phyloP scores from a whole-genome alignment of 2,888 invertebrate genomes.

The Heliconius cydno region DNA sequence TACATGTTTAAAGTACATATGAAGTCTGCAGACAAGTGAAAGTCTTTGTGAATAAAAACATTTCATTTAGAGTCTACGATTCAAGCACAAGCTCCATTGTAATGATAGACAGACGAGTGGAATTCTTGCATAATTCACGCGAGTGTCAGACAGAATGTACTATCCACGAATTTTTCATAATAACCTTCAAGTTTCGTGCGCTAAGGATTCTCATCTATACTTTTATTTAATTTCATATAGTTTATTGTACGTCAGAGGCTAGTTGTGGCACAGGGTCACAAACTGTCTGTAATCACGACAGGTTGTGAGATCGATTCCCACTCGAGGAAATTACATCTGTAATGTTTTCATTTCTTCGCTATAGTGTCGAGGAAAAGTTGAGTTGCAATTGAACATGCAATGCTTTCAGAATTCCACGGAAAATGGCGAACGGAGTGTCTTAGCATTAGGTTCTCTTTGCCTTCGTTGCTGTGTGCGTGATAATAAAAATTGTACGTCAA shows the following conservation, averaged over 20 bases:
- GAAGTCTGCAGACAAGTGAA: constrained; percentile 41
- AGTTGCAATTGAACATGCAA: no score
- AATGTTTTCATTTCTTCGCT: no score
- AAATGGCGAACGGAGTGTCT: no score
- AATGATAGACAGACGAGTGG: constrained; percentile 42
- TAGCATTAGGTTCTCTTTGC: no score
- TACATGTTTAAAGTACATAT: constrained; percentile 22
- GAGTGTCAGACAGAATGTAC: constrained; percentile 37
- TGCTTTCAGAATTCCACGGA: no score
- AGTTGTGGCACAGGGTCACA: not conserved
- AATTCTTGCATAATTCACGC: constrained; percentile 44
- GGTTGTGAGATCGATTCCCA: no score
- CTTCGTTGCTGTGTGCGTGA: no score
- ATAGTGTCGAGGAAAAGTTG: no score
- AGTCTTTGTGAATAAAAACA: constrained; percentile 43
- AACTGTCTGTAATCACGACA: no score
- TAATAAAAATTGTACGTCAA: no score
- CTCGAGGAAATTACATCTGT: no score
- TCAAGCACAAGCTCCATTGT: constrained; percentile 41
- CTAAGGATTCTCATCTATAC: not conserved
- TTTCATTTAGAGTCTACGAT: constrained; percentile 40
- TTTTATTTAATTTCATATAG: not conserved
- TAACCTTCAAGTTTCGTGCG: constrained; percentile 26
- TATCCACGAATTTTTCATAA: constrained; percentile 26
- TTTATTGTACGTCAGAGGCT: not conserved